These are phyloP conservation scores for Arvicanthis niloticus DNA, from an alignment of 2,113 vertebrate species.

Conservation along the genomic window DNA sequence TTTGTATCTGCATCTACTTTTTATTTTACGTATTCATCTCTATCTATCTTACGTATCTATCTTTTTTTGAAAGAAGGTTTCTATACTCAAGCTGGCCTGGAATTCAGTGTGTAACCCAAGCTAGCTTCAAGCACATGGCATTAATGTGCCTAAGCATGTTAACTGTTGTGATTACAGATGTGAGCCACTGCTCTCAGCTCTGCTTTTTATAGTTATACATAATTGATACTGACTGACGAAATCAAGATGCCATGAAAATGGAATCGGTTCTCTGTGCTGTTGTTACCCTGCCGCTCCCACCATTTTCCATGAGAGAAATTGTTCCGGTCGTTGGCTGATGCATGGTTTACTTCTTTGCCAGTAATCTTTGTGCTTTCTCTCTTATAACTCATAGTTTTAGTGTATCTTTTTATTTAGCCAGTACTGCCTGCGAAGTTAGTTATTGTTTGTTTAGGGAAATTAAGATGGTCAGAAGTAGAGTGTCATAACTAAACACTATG, in stretches of 20 bases:
- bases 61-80: not conserved
- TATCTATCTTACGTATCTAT: not conserved
- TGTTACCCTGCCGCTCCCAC: not conserved
- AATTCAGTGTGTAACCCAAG: not conserved
- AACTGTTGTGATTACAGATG: not conserved
- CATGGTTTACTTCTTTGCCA: constrained; percentile 2
- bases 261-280: not conserved
- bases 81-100: not conserved
- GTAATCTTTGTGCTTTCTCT: not conserved
- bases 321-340: not conserved
- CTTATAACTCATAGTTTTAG: not conserved
- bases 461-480: not conserved
- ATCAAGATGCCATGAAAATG: not conserved
- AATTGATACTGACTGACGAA: not conserved
- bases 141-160: not conserved
- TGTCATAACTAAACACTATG: not conserved
- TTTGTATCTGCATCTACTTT: not conserved
- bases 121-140: not conserved
- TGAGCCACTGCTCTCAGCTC: too few relatives aligned
- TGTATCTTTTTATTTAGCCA: not conserved
- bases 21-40: not conserved
- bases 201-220: not conserved
- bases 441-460: not conserved
- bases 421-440: not conserved
- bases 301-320: not conserved